Evolutionary conservation across 2,888 invertebrate genomes (phyloP), one percentile per base, ranked within the genome.

Genomic region (Seira musarum): DNA sequence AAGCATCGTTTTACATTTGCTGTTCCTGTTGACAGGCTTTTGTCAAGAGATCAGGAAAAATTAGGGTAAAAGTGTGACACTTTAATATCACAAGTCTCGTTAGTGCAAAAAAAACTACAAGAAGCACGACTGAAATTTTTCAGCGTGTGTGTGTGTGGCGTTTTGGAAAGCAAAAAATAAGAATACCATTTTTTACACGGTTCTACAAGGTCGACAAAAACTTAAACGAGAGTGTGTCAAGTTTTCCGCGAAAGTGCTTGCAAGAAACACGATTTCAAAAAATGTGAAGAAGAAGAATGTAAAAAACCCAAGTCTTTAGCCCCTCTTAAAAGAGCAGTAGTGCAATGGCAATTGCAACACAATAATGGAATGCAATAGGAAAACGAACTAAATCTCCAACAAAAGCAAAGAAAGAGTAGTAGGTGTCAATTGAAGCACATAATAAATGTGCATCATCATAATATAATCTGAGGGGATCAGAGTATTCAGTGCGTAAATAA

Each of bases 401-500:
- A 71, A 63, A 66, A 25, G 24, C 15, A 35, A 40, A 65, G 22
- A 19, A 21, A 77, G 71, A 68, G 64, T 67, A 73, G 69, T 69
- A 74, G 69, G 74, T 80, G 80, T 74, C 80, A 80, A 80, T 80
- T 80, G 80, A 80, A 74, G 68, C 68, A 69, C 57, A 80, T 53
- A 66, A 69, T 53, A 53, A 74, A 74, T 74, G 70, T 73, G 74
- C 60, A 80, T 69, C 65, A 74, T 73, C 68, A 73, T 73, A 74
- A 74, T 53, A 53, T 53, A 53, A 53, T n/a, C 53, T 53, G 60
- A 73, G 35, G 30, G n/a, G n/a, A 66, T 19, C 61, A 69, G 40
- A 71, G 78, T 77, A 83, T 83, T 83, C 79, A 83, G 83, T 83
- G 83, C 83, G 83, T 81, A 83, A 83, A 83, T 83, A 82, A 82